Base-by-base conservation (phyloP, 2,797 vertebrate genomes). In the Poecilia velifera region DNA sequence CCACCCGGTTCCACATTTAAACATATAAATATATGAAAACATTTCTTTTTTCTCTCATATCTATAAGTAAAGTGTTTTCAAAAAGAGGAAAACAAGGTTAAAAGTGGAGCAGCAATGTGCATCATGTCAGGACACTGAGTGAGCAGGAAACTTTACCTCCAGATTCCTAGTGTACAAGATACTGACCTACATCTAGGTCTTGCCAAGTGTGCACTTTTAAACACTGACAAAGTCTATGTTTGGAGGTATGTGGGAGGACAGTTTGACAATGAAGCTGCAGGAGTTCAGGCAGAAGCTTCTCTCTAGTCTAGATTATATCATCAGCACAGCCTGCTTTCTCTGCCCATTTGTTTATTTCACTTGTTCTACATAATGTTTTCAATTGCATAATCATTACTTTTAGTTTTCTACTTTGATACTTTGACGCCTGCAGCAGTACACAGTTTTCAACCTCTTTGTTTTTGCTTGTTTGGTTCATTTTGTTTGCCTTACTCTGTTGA, bases 161-260 rank as follows among this genome's bases (percentile, higher is more conserved):
- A 34, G 46, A 22, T 53, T 73, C 36, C 36, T 36, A n/a, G 31
- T 18, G 34, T n/a, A 39, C 10, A 55, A 53, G 49, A 39, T 31
- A 25, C 73, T 55, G 49, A 55, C 73, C 73, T 74, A 74, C 49
- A 74, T 74, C 73, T 41, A 13, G 34, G 53, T 43, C 36, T 55
- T 41, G 51, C 22, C 34, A 51, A 41, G 68, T 28, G 68, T 28
- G 68, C 68, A 71, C 68, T 71, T 71, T 71, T 71, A 71, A 71
- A 71, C 43, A 46, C 73, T 41, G 36, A 74, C 47, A 55, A 25
- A 73, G 46, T 34, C 72, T 73, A 53, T 57, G 31, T 55, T 74
- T 55, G 73, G 73, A 55, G 10, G 49, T 7, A n/a, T 28, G 73
- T 74, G 49, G 73, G 73, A 74, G 73, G 73, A 74, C 51, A 71